These are phyloP conservation scores for Ametastegia equiseti DNA, from an alignment of 2,888 invertebrate species.

Conservation along the genomic window DNA sequence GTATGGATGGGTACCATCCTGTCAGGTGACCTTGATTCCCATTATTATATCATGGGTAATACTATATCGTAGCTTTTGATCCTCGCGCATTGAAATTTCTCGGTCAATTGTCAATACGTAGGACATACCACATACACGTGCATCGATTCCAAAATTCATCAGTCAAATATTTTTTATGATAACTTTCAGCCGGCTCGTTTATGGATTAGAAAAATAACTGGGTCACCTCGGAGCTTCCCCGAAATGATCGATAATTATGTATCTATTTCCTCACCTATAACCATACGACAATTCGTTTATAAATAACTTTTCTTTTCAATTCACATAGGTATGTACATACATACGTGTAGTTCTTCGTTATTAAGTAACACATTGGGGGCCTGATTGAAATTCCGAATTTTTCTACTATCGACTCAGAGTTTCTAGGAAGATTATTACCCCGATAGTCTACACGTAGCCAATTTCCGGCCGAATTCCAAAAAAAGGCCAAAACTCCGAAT, in stretches of 20 bases:
- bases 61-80: neutral
- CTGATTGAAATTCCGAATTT: no score
- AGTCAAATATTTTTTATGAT: neutral
- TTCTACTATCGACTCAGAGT: no score
- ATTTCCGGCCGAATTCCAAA: no score
- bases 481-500: no score
- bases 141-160: no score
- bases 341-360: no score
- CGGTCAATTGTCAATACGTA: neutral
- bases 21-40: neutral
- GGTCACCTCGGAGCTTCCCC: neutral
- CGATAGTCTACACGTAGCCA: no score
- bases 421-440: no score
- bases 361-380: no score
- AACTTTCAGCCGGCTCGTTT: neutral
- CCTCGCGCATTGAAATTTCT: neutral
- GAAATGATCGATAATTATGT: neutral
- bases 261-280: neutral
- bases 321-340: no score
- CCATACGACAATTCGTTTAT: neutral
- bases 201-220: neutral
- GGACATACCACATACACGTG: no score
- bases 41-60: neutral
- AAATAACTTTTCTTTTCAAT: no score
- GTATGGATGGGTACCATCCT: slow-evolving; percentile 19